Evolutionary conservation across 2,888 invertebrate genomes (phyloP).

Genomic region (Incurvaria masculella): DNA sequence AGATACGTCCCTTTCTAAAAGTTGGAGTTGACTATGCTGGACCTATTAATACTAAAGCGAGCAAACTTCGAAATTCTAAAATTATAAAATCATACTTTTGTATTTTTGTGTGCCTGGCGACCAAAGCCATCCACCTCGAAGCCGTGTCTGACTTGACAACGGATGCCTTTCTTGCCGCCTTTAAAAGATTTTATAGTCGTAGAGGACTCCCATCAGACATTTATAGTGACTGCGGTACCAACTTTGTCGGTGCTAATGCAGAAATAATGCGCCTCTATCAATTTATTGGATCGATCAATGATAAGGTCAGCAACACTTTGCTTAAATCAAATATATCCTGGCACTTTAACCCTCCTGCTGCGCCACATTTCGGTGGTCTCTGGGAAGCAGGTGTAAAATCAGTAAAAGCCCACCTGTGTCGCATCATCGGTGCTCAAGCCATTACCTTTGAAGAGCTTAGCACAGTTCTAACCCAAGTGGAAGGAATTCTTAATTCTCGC

Average conservation of each 20-base stretch:
- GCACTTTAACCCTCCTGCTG: background rate
- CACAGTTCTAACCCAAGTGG: background rate
- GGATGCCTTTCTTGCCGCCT: slow-evolving; percentile 17
- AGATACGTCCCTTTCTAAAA: background rate
- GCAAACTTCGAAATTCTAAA: slow-evolving; percentile 13
- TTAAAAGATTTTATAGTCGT: slow-evolving; percentile 16
- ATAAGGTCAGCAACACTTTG: background rate
- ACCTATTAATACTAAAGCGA: background rate
- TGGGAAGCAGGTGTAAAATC: background rate
- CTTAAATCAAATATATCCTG: background rate
- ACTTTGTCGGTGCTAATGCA: slow-evolving; percentile 10
- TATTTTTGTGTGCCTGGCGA: slow-evolving; percentile 4
- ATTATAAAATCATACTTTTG: background rate
- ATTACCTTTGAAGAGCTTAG: background rate
- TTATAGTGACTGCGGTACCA: slow-evolving; percentile 10
- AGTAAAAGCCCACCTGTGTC: background rate
- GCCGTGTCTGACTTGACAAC: slow-evolving; percentile 17
- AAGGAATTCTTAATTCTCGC: background rate
- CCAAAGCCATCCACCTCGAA: slow-evolving; percentile 22
- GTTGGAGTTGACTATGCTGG: background rate
- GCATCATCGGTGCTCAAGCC: background rate
- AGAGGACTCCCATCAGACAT: slow-evolving; percentile 8
- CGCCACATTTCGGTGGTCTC: background rate
- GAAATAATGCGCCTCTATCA: background rate
- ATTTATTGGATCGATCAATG: background rate